Base-by-base conservation (phyloP, 2,888 invertebrate genomes). In the Sycophila texana region DNA sequence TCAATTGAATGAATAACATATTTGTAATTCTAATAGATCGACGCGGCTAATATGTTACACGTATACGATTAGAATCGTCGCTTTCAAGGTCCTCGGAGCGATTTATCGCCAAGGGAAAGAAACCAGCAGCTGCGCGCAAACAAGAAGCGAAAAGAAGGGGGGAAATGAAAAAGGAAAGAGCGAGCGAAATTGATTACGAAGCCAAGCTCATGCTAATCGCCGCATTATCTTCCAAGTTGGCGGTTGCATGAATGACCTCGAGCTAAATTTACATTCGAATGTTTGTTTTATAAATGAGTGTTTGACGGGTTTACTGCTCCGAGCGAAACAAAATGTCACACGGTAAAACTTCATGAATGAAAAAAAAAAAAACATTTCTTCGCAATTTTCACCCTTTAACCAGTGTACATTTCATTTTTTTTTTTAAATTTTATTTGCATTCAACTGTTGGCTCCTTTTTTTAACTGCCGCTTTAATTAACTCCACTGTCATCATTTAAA, bases 241-340 rank as follows among this genome's bases (percentile, higher is more conserved):
- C 61, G 7, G 55, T 57, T 70, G 5, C 68, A 65, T n/a, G 76
- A 71, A 30, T 65, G 72, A 57, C 72, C 72, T 77, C 72, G 51
- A 72, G 66, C 58, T 53, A 68, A 75, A 75, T 75, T 39, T 20
- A 20, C 30, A 16, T 47, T 12, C 51, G 57, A 63, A 67, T 80
- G 75, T 80, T 80, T 80, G 75, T 76, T 80, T 80, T 30, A 67
- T 20, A 71, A 80, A 80, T 80, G 79, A 76, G 79, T 58, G 58
- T 55, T 53, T 58, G 47, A 30, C 74, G 70, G 18, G 74, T 71
- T 79, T 66, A 30, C 58, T 79, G 79, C 22, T 30, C 49, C 22
- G n/a, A 16, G n/a, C 10, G 63, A 10, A 39, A 39, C 10, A 39
- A 39, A 39, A 0, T 39, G 39, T 39, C 39, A 39, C 39, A 39